phyloP scores from a whole-genome alignment of 2,797 vertebrate species.

The Gastrophryne carolinensis region DNA sequence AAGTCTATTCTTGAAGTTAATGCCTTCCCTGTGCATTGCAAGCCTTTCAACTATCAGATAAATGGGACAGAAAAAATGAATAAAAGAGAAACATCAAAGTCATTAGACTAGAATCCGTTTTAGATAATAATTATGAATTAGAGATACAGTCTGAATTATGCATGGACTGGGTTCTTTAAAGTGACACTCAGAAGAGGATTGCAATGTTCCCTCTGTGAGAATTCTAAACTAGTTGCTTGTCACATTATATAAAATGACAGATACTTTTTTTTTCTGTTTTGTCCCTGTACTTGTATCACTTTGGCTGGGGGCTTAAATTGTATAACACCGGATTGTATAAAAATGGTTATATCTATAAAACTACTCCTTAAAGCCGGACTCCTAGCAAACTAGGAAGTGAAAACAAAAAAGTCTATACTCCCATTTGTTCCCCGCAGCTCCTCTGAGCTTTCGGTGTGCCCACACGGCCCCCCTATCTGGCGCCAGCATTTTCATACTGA shows the following conservation, averaged over 20 bases:
- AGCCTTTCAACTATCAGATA: slow-evolving; percentile 1
- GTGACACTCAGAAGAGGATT: slow-evolving; percentile 9
- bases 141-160: slow-evolving; percentile 32
- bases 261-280: background rate
- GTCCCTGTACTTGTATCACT: background rate
- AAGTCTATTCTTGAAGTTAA: background rate
- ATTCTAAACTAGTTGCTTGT: background rate
- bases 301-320: no score
- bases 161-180: slow-evolving; percentile 41
- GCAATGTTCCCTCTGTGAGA: background rate
- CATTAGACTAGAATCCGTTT: slow-evolving; percentile 37
- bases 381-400: no score
- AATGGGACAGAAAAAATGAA: background rate
- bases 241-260: background rate
- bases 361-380: no score
- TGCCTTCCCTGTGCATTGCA: background rate
- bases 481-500: no score
- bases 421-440: no score
- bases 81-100: slow-evolving; percentile 29
- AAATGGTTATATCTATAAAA: no score
- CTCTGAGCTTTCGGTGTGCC: no score
- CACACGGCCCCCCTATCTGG: no score
- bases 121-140: slow-evolving; percentile 41
- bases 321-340: no score
- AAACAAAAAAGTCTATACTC: no score